Conservation (phyloP, 2,113 vertebrate genomes). For the Rhinopomastus cyanomelas region DNA sequence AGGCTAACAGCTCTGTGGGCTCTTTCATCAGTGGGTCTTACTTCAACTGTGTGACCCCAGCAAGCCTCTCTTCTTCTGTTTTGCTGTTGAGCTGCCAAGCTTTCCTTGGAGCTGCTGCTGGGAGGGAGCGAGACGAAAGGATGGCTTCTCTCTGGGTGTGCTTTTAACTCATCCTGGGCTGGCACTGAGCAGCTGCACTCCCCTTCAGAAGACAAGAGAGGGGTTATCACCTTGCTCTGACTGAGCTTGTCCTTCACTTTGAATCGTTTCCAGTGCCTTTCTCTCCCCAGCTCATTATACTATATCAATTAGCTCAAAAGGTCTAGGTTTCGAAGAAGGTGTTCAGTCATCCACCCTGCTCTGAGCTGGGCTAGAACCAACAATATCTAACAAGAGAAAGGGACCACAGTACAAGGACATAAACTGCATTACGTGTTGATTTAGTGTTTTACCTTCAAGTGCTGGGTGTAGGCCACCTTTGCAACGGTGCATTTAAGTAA, state of each 20-base stretch:
- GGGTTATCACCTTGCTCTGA: background rate
- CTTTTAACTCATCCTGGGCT: background rate
- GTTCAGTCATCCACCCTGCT: background rate
- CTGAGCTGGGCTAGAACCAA: background rate
- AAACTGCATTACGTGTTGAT: background rate
- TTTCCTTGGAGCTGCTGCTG: background rate
- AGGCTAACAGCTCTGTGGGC: background rate
- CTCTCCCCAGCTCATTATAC: background rate
- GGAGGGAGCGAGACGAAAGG: background rate
- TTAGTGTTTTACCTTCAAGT: background rate
- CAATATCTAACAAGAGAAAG: background rate
- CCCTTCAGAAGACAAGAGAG: background rate
- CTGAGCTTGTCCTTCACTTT: background rate
- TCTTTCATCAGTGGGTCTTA: background rate
- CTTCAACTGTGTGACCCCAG: background rate
- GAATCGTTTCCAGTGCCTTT: background rate
- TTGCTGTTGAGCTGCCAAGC: background rate
- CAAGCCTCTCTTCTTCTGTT: too few species aligned
- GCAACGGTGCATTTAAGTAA: background rate
- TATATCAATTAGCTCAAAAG: background rate
- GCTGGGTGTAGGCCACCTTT: background rate
- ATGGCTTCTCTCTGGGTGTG: background rate
- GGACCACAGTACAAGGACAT: background rate
- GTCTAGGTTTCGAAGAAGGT: background rate
- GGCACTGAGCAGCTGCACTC: fast-evolving